Evolutionary conservation across 2,113 vertebrate genomes (phyloP), one percentile per base, ranked within the genome.

Genomic region (Leptocoma aspasia): DNA sequence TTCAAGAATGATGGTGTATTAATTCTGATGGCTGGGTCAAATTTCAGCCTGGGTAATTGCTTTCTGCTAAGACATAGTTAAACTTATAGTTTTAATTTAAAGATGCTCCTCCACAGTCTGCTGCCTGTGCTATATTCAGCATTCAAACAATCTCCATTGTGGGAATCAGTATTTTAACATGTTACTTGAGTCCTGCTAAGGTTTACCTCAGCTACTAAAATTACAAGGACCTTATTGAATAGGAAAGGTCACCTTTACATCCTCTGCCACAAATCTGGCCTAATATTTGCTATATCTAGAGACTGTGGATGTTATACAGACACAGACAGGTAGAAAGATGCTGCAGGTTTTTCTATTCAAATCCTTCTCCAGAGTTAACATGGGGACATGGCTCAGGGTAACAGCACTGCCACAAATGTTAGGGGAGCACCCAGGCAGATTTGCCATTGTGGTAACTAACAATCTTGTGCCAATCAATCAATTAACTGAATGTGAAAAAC

Each of bases 1-100:
- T 90, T 66, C 49, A 66, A 61, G 86, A 84, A 27, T 26, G 50
- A 84, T 82, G 69, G 49, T 7, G 8, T 23, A 89, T 90, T 89
- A 81, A 93, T 93, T 89, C 69, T n/a, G 60, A 82, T 31, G 72
- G 37, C 72, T 39, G 64, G 77, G 61, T 86, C 93, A 93, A 33
- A 82, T 95, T 92, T 72, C 90, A 93, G 86, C 79, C 82, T 64
- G 86, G 90, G 82, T 96, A 96, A 96, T 94, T 96, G 90, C 83
- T 84, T 96, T 90, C 80, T 96, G 72, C 53, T 68, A 89, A 86
- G 76, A 75, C 86, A 60, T 18, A 75, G 83, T 93, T 90, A 83
- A 90, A 96, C 79, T 86, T 89, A 79, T 3, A 72, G 85, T 65
- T 95, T 89, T 92, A 92, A 94, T 90, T 94, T 94, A 59, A 86